Conservation (phyloP, 2,888 invertebrate species). For the Brassicogethes aeneus region DNA sequence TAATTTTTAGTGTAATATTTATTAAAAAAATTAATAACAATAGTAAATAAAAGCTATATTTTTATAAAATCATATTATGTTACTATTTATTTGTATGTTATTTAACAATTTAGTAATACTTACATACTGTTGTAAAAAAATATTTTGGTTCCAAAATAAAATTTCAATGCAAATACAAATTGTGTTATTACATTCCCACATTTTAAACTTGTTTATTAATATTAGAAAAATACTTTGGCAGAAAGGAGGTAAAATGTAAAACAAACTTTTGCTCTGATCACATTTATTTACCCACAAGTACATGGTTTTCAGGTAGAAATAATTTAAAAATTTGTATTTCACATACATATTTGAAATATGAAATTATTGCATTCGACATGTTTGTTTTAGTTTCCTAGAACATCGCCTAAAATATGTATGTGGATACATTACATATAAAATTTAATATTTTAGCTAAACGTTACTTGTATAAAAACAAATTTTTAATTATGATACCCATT, state of each 20-base stretch:
- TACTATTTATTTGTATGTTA: no score
- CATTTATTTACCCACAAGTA: slow-evolving; percentile 34
- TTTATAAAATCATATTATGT: no score
- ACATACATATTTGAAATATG: slow-evolving; percentile 20
- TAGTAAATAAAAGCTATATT: not conserved
- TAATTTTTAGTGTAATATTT: not conserved
- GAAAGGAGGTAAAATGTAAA: not conserved
- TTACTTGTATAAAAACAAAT: slow-evolving; percentile 28
- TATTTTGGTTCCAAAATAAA: not conserved
- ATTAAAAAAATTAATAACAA: not conserved
- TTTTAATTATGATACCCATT: slow-evolving; percentile 20
- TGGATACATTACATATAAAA: slow-evolving; percentile 20
- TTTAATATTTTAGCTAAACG: slow-evolving; percentile 23
- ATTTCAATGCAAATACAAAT: not conserved
- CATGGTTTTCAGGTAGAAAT: slow-evolving; percentile 32
- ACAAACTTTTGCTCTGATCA: slow-evolving; percentile 22
- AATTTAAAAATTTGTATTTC: slow-evolving; percentile 25
- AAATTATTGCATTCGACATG: slow-evolving; percentile 27
- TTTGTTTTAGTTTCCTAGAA: slow-evolving; percentile 11
- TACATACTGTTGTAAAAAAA: not conserved
- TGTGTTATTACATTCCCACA: not conserved
- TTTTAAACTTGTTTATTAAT: no score
- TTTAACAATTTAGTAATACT: no score
- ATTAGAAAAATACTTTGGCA: no score
- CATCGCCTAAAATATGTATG: slow-evolving; percentile 18